phyloP scores from a whole-genome alignment of 1,140 invertebrate genomes.

The Achatina immaculata region DNA sequence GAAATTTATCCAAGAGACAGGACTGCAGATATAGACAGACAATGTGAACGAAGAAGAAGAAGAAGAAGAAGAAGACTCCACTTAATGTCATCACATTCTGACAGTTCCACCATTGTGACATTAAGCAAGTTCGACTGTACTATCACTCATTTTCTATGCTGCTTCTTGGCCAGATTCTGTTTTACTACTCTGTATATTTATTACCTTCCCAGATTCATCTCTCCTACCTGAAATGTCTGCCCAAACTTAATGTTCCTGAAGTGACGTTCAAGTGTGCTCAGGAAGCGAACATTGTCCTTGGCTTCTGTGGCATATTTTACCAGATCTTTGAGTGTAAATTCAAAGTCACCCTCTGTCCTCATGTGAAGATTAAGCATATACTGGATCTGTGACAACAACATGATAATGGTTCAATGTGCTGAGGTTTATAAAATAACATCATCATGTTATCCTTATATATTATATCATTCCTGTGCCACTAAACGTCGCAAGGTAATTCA shows the following conservation, averaged over 20 bases:
- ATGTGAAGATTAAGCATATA: conserved; percentile 76
- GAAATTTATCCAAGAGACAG: too few relatives aligned
- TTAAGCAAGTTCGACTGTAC: too few relatives aligned
- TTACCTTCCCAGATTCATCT: too few relatives aligned
- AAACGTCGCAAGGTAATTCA: too few relatives aligned
- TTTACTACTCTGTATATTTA: too few relatives aligned
- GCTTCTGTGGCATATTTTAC: conserved; percentile 81
- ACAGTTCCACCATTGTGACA: too few relatives aligned
- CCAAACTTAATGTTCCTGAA: conserved; percentile 84
- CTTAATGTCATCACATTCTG: too few relatives aligned
- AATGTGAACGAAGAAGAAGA: too few relatives aligned
- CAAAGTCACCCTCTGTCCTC: conserved; percentile 70
- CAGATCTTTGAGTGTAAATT: conserved; percentile 75
- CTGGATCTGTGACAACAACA: conserved; percentile 69
- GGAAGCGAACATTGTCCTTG: conserved; percentile 85
- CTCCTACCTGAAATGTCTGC: conserved; percentile 77
- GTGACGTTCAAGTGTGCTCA: conserved; percentile 83
- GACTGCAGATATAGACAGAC: too few relatives aligned
- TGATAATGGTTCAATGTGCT: neutral
- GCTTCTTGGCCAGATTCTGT: too few relatives aligned
- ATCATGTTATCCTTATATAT: neutral
- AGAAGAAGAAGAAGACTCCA: too few relatives aligned
- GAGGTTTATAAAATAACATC: neutral
- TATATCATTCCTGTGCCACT: neutral
- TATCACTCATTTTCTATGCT: too few relatives aligned